Base-by-base conservation (phyloP, 2,113 vertebrate genomes). In the Microcebus murinus region DNA sequence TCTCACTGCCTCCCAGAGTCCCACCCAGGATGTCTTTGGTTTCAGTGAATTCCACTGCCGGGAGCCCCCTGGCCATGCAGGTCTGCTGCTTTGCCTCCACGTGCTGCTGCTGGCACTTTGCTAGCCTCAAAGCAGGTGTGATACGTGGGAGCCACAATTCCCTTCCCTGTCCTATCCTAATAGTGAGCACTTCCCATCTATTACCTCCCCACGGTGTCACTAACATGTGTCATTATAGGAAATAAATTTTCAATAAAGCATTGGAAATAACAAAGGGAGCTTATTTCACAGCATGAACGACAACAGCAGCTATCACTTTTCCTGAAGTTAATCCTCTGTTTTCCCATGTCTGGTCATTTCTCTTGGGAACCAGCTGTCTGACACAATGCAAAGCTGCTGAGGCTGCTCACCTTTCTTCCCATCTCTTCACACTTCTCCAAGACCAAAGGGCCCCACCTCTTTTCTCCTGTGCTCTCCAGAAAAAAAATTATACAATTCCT, bases 41-140 rank as follows among this genome's bases (percentile, higher is more conserved):
- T 94, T 95, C 81, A 92, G 83, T 79, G 34, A 88, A 61, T 91
- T 15, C 68, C 90, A 94, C 17, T 52, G 15, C 67, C 55, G 45
- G 4, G 27, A 15, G 31, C 4, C 55, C n/a, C 31, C 59, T 39
- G 34, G n/a, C 74, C 86, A 52, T 68, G 8, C 17, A 88, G n/a
- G 21, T 45, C 23, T 73, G 1, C 9, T 68, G 34, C 57, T 91
- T 94, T 74, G 7, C 6, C 48, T 92, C 36, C 36, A 31, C 68
- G 29, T 57, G 27, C 77, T 68, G 6, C 36, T 82, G 17, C 14
- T 74, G 67, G 59, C 20, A 42, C 25, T 76, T 68, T 68, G 45
- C 14, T 85, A 39, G 57, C 23, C 74, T 88, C 82, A 70, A 68
- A 92, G 50, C 4, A 67, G 10, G 17, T 70, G 10, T 42, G 52